These are phyloP conservation scores for Trichomalopsis sarcophagae DNA, from an alignment of 1,140 invertebrate species.

Conservation along the genomic window DNA sequence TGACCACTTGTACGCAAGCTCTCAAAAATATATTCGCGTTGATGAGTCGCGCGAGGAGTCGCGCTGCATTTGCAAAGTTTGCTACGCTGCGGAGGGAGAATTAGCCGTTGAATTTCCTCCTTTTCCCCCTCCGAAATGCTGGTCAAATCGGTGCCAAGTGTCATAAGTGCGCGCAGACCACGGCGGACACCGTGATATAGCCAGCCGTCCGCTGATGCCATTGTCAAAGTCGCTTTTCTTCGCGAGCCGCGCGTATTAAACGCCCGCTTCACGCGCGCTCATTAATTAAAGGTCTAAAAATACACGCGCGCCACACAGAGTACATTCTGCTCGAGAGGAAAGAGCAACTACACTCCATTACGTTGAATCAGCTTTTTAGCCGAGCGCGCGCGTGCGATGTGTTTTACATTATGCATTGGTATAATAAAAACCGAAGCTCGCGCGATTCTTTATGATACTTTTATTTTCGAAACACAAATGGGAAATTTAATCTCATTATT, in stretches of 20 bases:
- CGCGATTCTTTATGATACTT: background rate
- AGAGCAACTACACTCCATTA: conserved; percentile 25
- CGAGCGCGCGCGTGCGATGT: background rate
- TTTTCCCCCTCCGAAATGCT: background rate
- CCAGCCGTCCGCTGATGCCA: background rate
- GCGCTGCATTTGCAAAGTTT: background rate
- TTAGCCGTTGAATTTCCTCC: background rate
- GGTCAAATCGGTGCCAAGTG: conserved; percentile 15
- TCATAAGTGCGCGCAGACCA: background rate
- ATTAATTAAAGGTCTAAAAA: conserved; percentile 30
- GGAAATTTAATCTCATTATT: background rate
- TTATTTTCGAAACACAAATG: background rate
- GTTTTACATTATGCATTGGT: background rate
- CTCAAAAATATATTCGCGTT: background rate
- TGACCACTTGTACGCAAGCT: background rate
- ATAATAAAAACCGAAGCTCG: background rate
- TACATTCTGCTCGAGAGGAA: background rate
- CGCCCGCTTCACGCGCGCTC: background rate
- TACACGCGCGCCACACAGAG: background rate
- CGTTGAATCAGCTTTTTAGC: conserved; percentile 2
- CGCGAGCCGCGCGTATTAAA: background rate
- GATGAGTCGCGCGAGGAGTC: conserved; percentile 6
- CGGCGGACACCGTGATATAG: background rate
- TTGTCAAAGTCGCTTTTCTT: conserved; percentile 25
- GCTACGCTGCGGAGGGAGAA: background rate